A percentile compares a stretch with the other conserved stretches of the same genome.
Evolutionary conservation across 2,797 vertebrate genomes (phyloP).

Genomic region (Schizothorax lantsangensis): DNA sequence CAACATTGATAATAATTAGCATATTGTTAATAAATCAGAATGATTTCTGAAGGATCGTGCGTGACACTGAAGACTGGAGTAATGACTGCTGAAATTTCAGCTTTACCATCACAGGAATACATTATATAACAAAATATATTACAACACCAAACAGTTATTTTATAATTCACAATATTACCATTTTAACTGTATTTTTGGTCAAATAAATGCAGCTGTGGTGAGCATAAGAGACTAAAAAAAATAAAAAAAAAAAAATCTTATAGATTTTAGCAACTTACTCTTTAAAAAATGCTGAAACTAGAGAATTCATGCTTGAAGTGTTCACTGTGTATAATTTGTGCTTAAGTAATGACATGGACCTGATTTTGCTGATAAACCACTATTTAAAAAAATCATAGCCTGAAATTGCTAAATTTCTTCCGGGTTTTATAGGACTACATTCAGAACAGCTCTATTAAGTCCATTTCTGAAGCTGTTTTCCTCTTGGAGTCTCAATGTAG

Average conservation of each 20-base stretch:
- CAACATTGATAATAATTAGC: too few species aligned
- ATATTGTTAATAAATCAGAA: too few species aligned
- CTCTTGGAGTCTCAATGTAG: neutral
- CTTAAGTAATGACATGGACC: neutral
- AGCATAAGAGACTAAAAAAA: neutral
- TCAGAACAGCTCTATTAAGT: neutral
- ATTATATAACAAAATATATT: neutral
- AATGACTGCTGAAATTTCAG: neutral
- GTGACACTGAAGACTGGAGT: neutral
- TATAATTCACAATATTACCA: neutral
- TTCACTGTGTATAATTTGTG: neutral
- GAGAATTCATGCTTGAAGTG: neutral
- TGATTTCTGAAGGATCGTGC: too few species aligned
- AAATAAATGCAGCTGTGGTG: neutral
- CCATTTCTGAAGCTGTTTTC: neutral
- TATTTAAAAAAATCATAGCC: neutral
- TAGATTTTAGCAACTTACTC: neutral
- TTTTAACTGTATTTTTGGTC: neutral
- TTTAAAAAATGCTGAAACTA: neutral
- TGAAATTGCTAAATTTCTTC: neutral
- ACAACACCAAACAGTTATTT: neutral
- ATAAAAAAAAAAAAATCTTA: too few species aligned
- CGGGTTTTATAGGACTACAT: neutral
- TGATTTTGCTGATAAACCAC: neutral
- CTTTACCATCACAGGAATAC: neutral